Evolutionary conservation across 2,113 vertebrate species (phyloP).

Genomic region (Callospermophilus lateralis): DNA sequence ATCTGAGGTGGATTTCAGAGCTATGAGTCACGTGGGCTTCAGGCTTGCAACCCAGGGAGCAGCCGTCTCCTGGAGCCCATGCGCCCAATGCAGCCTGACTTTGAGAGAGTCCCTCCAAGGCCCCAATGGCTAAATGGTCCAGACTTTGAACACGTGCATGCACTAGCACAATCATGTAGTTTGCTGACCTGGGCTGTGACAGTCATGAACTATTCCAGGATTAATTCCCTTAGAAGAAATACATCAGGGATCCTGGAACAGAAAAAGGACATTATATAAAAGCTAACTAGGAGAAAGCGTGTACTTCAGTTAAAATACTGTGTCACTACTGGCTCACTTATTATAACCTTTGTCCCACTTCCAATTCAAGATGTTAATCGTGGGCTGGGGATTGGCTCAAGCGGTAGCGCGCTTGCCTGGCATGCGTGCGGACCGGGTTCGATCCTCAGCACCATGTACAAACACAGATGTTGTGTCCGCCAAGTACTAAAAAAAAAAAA

Average conservation of each 20-base stretch:
- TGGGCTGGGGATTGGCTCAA: too few relatives aligned
- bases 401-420: too few relatives aligned
- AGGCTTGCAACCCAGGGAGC: not conserved
- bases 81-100: not conserved
- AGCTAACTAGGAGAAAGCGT: too few relatives aligned
- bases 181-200: not conserved
- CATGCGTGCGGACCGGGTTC: too few relatives aligned
- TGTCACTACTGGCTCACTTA: too few relatives aligned
- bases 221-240: not conserved
- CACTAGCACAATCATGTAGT: rapidly evolving
- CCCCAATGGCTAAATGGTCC: not conserved
- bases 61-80: not conserved
- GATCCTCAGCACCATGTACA: too few relatives aligned
- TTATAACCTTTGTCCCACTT: too few relatives aligned
- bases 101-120: not conserved
- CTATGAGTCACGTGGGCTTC: conserved; percentile 82
- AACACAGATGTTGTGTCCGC: too few relatives aligned
- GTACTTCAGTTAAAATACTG: too few relatives aligned
- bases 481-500: too few relatives aligned
- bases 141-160: rapidly evolving
- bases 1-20: conserved; percentile 89
- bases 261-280: too few relatives aligned
- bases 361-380: too few relatives aligned
- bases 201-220: not conserved
- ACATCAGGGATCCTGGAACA: not conserved